Evolutionary conservation across 1,140 invertebrate genomes (phyloP), one percentile per base, ranked within the genome.

Genomic region (Drosophila oshimai): DNA sequence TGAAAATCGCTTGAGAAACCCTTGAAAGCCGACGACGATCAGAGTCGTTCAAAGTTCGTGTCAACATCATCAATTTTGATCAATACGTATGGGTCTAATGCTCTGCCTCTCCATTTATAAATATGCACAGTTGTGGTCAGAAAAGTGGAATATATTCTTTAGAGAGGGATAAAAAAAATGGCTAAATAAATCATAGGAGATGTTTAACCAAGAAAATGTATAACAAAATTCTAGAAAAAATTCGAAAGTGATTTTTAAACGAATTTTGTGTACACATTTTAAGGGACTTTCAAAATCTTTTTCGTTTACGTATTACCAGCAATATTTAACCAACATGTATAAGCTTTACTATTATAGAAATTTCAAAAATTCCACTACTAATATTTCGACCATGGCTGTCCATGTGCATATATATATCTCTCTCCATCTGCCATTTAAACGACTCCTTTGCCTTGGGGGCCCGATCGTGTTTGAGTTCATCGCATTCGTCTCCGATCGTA

Each of bases 41-140:
- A 33, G 50, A 64, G 61, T 76, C 80, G 76, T 87, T 86, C 81
- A 87, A 87, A 87, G 81, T 88, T 87, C 81, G 81, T 87, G 81
- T 87, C 81, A 87, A 87, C 81, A 87, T 87, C 81, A 87, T 87
- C 81, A 87, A 87, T 87, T 87, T 86, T 87, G 83, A 87, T 87
- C 81, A 87, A 70, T 87, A 86, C 73, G 81, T 81, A 81, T 77
- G 69, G 69, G 72, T 69, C 62, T 65, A 62, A 65, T 65, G 60
- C 60, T 36, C 33, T 61, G 12, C 55, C 31, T 36, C 31, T 36
- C 17, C 39, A 46, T 29, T 31, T 6, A 29, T 24, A 58, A 57
- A 37, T 13, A 29, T 20, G 10, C 3, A 64, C 26, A 39, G 58
- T 20, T 13, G 15, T 0, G 53, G 51, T 1, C 24, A 18, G 20